phyloP scores from a whole-genome alignment of 2,888 invertebrate genomes.

The Eupithecia subfuscata region DNA sequence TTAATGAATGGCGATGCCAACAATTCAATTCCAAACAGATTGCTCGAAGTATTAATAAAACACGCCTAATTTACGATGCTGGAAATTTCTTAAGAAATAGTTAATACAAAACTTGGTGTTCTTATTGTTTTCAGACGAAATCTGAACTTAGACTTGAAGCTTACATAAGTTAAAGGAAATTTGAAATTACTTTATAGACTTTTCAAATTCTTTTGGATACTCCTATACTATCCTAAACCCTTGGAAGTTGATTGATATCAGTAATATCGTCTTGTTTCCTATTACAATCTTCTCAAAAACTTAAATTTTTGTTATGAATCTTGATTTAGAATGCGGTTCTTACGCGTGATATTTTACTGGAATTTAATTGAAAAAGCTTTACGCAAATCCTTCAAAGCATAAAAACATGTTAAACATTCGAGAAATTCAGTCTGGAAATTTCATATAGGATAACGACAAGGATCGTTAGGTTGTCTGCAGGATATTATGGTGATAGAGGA shows the following conservation, averaged over 20 bases:
- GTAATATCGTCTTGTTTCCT: not conserved
- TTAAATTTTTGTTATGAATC: not conserved
- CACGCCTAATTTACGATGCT: constrained; percentile 48
- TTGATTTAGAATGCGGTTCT: not conserved
- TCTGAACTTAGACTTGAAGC: not conserved
- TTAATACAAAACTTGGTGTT: constrained; percentile 14
- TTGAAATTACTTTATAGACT: not conserved
- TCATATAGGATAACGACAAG: constrained; percentile 49
- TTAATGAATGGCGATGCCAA: constrained; percentile 34
- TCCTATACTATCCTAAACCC: not conserved
- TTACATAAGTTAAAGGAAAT: not conserved
- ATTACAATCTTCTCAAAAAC: not conserved
- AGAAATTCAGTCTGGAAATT: constrained; percentile 36
- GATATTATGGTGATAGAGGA: constrained; percentile 57
- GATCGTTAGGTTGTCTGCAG: constrained; percentile 51
- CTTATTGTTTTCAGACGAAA: constrained; percentile 19
- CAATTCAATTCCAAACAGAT: constrained; percentile 58
- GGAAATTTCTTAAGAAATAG: constrained; percentile 48
- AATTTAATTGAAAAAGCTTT: not conserved
- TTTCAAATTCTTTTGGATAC: not conserved
- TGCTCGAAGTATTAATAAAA: constrained; percentile 57
- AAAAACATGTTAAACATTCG: constrained; percentile 11
- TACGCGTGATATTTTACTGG: not conserved
- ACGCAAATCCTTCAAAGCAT: not conserved
- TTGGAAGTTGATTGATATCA: not conserved